Percentiles rank a stretch among this genome's conserved stretches.
Evolutionary conservation across 2,797 vertebrate species (phyloP).

Genomic region (Muscicapa striata): DNA sequence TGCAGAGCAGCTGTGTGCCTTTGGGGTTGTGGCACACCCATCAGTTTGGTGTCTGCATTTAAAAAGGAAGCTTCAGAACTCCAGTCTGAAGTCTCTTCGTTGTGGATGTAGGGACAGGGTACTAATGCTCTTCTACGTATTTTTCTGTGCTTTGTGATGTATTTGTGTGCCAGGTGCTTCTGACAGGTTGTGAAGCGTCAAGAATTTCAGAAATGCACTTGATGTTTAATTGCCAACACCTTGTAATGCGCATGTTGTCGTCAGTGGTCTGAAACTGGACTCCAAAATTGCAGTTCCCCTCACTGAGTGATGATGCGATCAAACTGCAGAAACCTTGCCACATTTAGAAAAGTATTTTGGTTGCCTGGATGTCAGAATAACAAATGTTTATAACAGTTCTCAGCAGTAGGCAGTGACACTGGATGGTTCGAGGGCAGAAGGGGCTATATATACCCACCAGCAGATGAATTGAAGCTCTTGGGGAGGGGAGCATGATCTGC

Average conservation of each 20-base stretch:
- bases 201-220: conserved; percentile 40
- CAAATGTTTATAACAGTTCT: conserved; percentile 69
- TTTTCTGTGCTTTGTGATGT: conserved; percentile 42
- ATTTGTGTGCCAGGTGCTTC: not conserved
- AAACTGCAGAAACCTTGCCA: conserved; percentile 10
- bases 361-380: conserved; percentile 61
- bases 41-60: not conserved
- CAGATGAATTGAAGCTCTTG: conserved; percentile 46
- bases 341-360: conserved; percentile 58
- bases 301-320: conserved; percentile 26
- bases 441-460: not conserved
- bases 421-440: conserved; percentile 59
- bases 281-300: conserved; percentile 2
- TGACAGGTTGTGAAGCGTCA: conserved; percentile 36
- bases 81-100: not conserved
- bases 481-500: not conserved
- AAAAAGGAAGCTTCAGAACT: not conserved
- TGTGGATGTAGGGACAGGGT: not conserved
- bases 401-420: conserved; percentile 55
- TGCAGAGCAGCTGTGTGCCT: not conserved
- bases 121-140: not conserved
- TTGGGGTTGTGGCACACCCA: not conserved
- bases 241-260: not conserved
- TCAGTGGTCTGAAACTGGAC: not conserved
- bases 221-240: conserved; percentile 56